A percentile compares a stretch with the other conserved stretches of the same genome.
phyloP scores from a whole-genome alignment of 2,888 invertebrate genomes.

The Leptura quadrifasciata region DNA sequence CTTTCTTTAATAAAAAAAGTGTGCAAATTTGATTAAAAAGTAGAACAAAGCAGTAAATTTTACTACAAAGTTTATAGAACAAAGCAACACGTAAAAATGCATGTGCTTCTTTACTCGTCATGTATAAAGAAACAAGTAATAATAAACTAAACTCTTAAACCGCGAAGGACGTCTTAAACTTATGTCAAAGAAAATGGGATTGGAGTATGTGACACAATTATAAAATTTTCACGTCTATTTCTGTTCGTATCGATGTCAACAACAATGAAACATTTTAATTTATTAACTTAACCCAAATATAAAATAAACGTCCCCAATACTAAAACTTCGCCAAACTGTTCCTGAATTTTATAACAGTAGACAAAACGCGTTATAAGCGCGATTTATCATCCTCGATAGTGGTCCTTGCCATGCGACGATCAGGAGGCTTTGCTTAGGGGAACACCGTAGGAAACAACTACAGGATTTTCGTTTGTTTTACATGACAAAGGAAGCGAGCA shows the following conservation, averaged over 20 bases:
- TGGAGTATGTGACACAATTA: not conserved
- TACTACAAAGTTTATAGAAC: not conserved
- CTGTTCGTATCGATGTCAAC: not conserved
- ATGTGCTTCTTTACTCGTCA: too few species aligned
- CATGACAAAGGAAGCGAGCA: not conserved
- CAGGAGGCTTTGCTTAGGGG: not conserved
- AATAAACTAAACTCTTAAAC: too few species aligned
- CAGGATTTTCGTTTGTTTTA: slow-evolving; percentile 30
- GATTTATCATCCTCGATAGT: slow-evolving; percentile 14
- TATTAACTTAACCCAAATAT: slow-evolving; percentile 7
- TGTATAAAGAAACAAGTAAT: too few species aligned
- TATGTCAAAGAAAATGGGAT: too few species aligned
- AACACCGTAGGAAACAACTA: slow-evolving; percentile 17
- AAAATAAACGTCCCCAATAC: not conserved
- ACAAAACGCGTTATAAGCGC: not conserved
- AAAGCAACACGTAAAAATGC: not conserved
- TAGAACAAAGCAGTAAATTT: not conserved
- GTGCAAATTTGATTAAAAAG: not conserved
- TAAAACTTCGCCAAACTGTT: not conserved
- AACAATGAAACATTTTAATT: not conserved
- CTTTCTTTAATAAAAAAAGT: not conserved
- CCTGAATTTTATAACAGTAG: not conserved
- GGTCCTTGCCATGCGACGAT: not conserved
- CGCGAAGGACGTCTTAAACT: too few species aligned
- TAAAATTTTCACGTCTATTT: not conserved